Evolutionary conservation across 2,797 vertebrate genomes (phyloP).

Genomic region (Manis crassicaudata): DNA sequence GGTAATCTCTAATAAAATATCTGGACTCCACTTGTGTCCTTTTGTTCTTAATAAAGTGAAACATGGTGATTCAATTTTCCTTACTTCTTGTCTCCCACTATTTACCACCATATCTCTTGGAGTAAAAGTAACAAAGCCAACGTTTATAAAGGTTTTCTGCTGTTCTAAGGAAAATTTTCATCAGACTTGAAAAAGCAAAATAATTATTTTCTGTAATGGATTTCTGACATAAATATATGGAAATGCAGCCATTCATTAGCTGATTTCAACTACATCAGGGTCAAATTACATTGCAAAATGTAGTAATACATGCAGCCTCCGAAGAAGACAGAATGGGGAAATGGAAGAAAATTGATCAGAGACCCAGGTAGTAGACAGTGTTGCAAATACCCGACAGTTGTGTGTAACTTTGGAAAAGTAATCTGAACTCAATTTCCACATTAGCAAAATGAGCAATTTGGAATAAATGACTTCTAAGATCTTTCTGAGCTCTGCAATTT

Average conservation of each 20-base stretch:
- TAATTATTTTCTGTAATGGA: constrained; percentile 34
- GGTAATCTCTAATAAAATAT: neutral
- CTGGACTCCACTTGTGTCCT: neutral
- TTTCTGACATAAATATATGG: neutral
- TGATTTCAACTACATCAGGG: neutral
- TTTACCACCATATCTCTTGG: neutral
- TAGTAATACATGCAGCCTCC: neutral
- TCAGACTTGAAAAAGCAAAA: neutral
- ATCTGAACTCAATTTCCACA: neutral
- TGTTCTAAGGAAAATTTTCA: constrained; percentile 1
- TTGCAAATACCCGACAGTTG: neutral
- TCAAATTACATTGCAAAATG: constrained; percentile 1
- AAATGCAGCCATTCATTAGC: constrained; percentile 8
- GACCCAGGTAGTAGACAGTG: no score
- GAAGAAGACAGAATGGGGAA: neutral
- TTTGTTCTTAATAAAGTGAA: neutral
- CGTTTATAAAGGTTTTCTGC: neutral
- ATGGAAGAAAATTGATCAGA: neutral
- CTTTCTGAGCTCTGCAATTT: neutral
- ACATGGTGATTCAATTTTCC: neutral
- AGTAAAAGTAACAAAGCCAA: neutral
- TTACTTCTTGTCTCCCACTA: neutral
- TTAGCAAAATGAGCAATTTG: neutral
- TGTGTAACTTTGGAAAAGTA: neutral
- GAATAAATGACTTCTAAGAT: neutral